Percentiles rank a stretch among this genome's conserved stretches.
phyloP scores from a whole-genome alignment of 1,140 invertebrate genomes.

The Pygmarrhopalites habei region DNA sequence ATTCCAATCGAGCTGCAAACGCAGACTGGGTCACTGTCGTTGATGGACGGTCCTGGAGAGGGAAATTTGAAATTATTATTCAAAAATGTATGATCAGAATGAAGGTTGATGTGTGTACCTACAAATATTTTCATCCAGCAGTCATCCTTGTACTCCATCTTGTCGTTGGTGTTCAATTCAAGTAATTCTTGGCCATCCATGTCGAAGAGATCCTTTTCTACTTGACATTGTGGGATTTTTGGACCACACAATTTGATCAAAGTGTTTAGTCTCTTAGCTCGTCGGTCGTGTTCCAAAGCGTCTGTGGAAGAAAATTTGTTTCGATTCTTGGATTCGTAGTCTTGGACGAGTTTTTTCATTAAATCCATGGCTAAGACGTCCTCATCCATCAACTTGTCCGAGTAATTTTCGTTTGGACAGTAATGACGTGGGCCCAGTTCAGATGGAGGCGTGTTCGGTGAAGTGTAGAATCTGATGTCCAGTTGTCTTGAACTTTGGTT shows the following conservation, averaged over 20 bases:
- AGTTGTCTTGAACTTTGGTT: not conserved
- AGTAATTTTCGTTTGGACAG: not conserved
- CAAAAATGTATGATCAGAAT: too few relatives aligned
- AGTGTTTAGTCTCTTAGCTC: not conserved
- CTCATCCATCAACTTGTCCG: not conserved
- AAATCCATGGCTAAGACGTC: not conserved
- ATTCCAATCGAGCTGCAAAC: not conserved
- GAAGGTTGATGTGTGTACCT: not conserved
- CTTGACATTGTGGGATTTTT: constrained; percentile 8
- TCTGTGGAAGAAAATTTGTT: not conserved
- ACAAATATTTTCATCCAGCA: constrained; percentile 2
- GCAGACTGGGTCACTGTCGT: constrained; percentile 19
- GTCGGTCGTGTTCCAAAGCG: not conserved
- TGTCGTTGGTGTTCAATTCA: too few relatives aligned
- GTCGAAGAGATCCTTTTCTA: not conserved
- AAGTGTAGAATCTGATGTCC: not conserved
- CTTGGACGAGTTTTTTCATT: constrained; percentile 1
- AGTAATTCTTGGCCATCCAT: not conserved
- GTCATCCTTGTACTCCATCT: not conserved
- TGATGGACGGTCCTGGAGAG: constrained; percentile 7
- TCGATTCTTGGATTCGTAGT: not conserved
- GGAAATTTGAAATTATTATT: not conserved
- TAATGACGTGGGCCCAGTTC: not conserved
- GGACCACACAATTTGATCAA: constrained; percentile 3
- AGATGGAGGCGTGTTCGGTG: not conserved